A percentile compares a stretch with the other conserved stretches of the same genome.
Evolutionary conservation across 2,797 vertebrate species (phyloP).

Genomic region (Triplophysa yarkandensis): DNA sequence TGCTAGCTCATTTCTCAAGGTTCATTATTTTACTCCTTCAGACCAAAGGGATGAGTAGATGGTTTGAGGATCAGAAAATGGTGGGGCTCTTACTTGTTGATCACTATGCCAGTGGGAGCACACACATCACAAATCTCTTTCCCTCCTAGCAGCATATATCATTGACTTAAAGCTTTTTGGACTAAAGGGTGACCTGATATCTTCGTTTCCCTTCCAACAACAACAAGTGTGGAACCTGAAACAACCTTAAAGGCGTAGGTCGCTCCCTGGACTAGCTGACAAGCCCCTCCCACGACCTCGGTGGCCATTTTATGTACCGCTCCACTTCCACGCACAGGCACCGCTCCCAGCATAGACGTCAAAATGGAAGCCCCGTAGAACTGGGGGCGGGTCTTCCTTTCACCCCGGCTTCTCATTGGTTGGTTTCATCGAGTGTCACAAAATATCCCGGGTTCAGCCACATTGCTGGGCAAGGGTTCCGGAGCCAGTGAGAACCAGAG

Average conservation of each 20-base stretch:
- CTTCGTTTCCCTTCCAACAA: background rate
- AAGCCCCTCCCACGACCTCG: slow-evolving; percentile 39
- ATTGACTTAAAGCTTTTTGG: too few relatives aligned
- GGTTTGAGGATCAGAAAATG: background rate
- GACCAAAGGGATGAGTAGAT: background rate
- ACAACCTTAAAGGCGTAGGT: slow-evolving; percentile 16
- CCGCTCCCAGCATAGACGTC: slow-evolving; percentile 48
- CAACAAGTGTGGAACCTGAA: slow-evolving; percentile 11
- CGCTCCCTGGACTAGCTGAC: background rate
- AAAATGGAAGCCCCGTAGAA: slow-evolving; percentile 61
- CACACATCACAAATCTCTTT: background rate
- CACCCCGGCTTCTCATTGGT: slow-evolving; percentile 53
- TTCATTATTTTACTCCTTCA: background rate
- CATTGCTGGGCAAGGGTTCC: slow-evolving; percentile 59
- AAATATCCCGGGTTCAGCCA: slow-evolving; percentile 56
- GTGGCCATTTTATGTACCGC: slow-evolving; percentile 56
- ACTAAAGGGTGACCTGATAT: background rate
- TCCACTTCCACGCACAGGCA: slow-evolving; percentile 56
- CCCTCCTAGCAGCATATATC: too few relatives aligned
- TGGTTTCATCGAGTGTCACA: slow-evolving; percentile 41
- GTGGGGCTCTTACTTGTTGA: too few relatives aligned
- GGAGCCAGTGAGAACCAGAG: slow-evolving; percentile 20
- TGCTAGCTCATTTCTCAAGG: background rate
- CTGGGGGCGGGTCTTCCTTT: slow-evolving; percentile 50
- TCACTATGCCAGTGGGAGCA: background rate